A percentile compares a stretch with the other conserved stretches of the same genome.
phyloP scores from a whole-genome alignment of 1,140 invertebrate genomes.

The Coptotermes formosanus region DNA sequence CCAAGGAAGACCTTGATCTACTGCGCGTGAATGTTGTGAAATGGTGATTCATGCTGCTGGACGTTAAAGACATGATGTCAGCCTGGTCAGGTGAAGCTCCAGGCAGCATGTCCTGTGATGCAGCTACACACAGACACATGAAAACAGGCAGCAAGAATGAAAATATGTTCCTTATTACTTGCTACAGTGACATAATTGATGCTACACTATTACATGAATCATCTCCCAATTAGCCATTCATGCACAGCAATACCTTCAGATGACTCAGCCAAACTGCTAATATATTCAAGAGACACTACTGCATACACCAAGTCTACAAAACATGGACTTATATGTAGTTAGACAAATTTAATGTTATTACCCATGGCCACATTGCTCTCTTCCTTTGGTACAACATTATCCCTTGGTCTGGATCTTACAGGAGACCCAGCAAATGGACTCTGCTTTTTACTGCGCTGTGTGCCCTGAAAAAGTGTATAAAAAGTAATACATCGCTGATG shows the following conservation, averaged over 20 bases:
- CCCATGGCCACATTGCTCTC: not conserved
- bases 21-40: conserved; percentile 32
- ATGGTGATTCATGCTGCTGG: not conserved
- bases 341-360: not conserved
- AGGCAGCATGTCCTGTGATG: not conserved
- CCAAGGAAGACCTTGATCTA: conserved; percentile 30
- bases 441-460: not conserved
- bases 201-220: no score
- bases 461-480: conserved; percentile 26
- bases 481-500: no score
- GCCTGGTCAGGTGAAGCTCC: conserved; percentile 11
- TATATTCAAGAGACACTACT: no score
- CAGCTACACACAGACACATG: not conserved
- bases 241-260: no score
- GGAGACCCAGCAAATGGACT: conserved; percentile 51
- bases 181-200: no score
- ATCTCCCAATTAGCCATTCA: no score
- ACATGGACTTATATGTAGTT: not conserved
- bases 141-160: no score
- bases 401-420: conserved; percentile 36
- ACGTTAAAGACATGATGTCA: not conserved
- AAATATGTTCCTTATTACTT: no score
- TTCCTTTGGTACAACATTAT: not conserved
- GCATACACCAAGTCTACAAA: no score
- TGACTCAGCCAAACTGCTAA: no score